Base-by-base conservation (phyloP, 1,140 invertebrate species). In the Drosophila sechellia region DNA sequence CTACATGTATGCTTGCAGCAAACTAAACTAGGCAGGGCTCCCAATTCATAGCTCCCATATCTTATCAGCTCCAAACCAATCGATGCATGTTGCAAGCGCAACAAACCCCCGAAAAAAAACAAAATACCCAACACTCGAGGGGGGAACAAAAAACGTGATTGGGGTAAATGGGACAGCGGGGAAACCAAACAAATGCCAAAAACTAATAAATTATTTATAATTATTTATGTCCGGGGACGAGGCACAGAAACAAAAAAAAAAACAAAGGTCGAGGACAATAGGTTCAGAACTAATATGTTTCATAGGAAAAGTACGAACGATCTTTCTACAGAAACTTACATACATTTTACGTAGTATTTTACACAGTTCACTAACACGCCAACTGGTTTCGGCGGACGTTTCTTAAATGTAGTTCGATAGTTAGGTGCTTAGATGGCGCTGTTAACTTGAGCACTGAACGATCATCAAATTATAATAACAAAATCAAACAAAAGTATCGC, bases 121-220 rank as follows among this genome's bases (percentile, higher is more conserved):
- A 42, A 55, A 55, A 42, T 22, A 50, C 25, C 6, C 12, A 55
- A 39, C 6, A 25, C 17, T 11, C 17, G 49, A 10, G 50, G 17
- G 17, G 35, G 17, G 5, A 11, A 5, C 22, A 39, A 54, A 13
- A 40, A 53, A 39, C n/a, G 37, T 1, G 13, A 40, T 61, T 60
- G 5, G 25, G 35, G 49, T 31, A 31, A 39, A 37, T 45, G 31
- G 42, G 31, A 59, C 43, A n/a, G 42, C 20, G n/a, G 34, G 61
- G 56, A 61, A 55, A 34, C 58, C 56, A n/a, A 60, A 46, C 34
- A 61, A 65, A 37, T 46, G 42, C 15, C 10, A n/a, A 22, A 22
- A 39, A 37, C 34, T 40, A 37, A 39, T 39, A 25, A 61, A 61
- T 48, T 39, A 48, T 45, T 39, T 37, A 31, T 11, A 61, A 61